Conservation (phyloP, 2,888 invertebrate genomes). For the Leptinotarsa tumamoca region DNA sequence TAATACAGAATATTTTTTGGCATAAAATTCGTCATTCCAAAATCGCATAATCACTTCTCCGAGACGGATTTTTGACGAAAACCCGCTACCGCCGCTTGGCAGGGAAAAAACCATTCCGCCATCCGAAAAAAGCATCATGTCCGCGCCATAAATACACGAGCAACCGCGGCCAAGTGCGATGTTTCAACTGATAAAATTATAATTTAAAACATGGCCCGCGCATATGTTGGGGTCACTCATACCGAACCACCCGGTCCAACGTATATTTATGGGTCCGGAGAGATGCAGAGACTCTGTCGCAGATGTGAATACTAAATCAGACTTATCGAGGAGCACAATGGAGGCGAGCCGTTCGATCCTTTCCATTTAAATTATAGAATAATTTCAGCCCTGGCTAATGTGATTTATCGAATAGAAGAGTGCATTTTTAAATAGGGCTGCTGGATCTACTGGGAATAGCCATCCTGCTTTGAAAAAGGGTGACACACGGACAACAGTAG, state of each 20-base stretch:
- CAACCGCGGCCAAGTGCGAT: constrained; percentile 32
- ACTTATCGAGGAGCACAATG: constrained; percentile 48
- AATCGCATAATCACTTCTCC: neutral
- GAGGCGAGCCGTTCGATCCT: constrained; percentile 40
- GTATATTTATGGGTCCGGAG: constrained; percentile 48
- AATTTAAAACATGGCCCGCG: constrained; percentile 50
- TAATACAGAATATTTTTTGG: no score
- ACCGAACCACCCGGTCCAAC: constrained; percentile 23
- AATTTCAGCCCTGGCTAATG: constrained; percentile 38
- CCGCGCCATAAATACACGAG: constrained; percentile 39
- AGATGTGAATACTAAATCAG: constrained; percentile 55
- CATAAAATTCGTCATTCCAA: neutral
- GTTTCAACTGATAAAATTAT: constrained; percentile 50
- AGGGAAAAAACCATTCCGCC: neutral
- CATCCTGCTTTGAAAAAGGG: neutral
- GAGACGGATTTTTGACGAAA: neutral
- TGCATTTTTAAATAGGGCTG: constrained; percentile 33
- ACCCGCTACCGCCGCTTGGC: neutral
- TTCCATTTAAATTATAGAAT: constrained; percentile 42
- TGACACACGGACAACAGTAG: neutral
- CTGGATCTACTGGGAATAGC: constrained; percentile 19
- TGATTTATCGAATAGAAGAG: constrained; percentile 36
- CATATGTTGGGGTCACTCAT: constrained; percentile 47
- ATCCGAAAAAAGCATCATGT: constrained; percentile 27
- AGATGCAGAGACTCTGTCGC: constrained; percentile 41